Base-by-base conservation (phyloP, 2,113 vertebrate genomes). In the Siphamia tubifer region DNA sequence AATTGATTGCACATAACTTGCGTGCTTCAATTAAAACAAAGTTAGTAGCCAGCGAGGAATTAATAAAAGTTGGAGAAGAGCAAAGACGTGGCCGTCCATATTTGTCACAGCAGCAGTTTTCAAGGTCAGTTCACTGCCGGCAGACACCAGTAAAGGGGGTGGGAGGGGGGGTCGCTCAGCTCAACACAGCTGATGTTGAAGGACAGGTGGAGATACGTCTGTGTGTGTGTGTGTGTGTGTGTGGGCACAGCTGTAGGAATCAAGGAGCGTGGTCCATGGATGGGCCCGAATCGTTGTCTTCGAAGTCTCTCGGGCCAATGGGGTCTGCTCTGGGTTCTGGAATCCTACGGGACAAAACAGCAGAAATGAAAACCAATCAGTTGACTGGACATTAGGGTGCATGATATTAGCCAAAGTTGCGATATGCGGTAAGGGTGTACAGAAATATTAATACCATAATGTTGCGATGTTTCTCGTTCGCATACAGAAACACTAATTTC, bases 211-310 rank as follows among this genome's bases (percentile, higher is more conserved):
- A 34, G 13, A 52, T 6, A 27, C 28, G 27, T 52, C 55, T 9
- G 54, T 6, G 10, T 30, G 10, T 30, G 10, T 9, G 28, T 30
- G 10, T 9, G 10, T 8, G 44, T 48, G 15, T 7, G n/a, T 27
- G 16, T 15, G 17, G 44, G 27, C 44, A 17, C n/a, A 17, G 10
- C 27, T 21, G 60, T 28, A 58, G 57, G 7, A 21, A 43, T 92
- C 84, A 94, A 6, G 93, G 93, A 44, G 87, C 87, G 35, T 92
- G 86, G 43, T 87, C 91, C 87, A 90, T 90, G 43, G 83, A 87
- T 0, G 83, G 80, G 39, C 86, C 86, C 1, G 80, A 74, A 48
- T 85, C 87, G n/a, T 81, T 74, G 55, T 92, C 90, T 5, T 82
- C 83, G 17, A 87, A 81, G 67, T 88, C 86, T 5, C 36, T 74